A percentile compares a stretch with the other conserved stretches of the same genome.
Conservation (phyloP, 2,888 invertebrate species). For the Sylvicola fuscatus region DNA sequence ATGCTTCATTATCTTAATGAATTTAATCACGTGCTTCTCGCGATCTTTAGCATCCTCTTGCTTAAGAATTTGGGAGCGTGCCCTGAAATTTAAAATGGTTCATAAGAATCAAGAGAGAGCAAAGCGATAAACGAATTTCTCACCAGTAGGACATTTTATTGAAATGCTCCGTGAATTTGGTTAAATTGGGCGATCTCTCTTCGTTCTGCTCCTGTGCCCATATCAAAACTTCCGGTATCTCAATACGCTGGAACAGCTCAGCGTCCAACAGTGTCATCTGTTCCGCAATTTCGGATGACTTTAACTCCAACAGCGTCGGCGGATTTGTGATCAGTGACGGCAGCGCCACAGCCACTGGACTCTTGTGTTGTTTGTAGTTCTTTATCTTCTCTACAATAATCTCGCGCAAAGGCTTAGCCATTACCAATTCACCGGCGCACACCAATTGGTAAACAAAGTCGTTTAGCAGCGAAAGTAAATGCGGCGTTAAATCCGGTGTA, state of each 20-base stretch:
- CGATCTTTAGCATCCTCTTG: slow-evolving; percentile 86
- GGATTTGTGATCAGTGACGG: slow-evolving; percentile 31
- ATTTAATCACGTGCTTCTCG: slow-evolving; percentile 84
- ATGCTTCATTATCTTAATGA: slow-evolving; percentile 97
- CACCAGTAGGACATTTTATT: slow-evolving; percentile 98
- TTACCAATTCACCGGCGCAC: slow-evolving; percentile 73
- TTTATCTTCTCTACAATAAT: slow-evolving; percentile 70
- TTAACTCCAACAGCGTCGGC: slow-evolving; percentile 69
- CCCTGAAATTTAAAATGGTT: slow-evolving; percentile 28
- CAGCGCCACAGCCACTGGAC: too few species aligned
- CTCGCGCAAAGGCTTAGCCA: slow-evolving; percentile 75
- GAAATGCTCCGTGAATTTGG: slow-evolving; percentile 94
- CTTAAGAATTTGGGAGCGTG: slow-evolving; percentile 78
- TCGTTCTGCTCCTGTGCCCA: slow-evolving; percentile 98
- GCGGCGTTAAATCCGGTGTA: slow-evolving; percentile 63
- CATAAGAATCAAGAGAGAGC: background rate
- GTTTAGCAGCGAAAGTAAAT: slow-evolving; percentile 63
- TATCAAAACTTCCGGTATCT: slow-evolving; percentile 89
- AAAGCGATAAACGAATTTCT: slow-evolving; percentile 9
- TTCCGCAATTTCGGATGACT: slow-evolving; percentile 87
- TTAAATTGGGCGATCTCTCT: slow-evolving; percentile 89
- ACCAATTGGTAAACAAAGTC: slow-evolving; percentile 88
- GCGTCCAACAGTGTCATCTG: slow-evolving; percentile 96
- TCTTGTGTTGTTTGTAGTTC: slow-evolving; percentile 18
- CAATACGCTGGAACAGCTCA: slow-evolving; percentile 86